Evolutionary conservation across 23 tunicate genomes (phyloP), one percentile per base, ranked within the genome.

Genomic region (Halocynthia aurantium): DNA sequence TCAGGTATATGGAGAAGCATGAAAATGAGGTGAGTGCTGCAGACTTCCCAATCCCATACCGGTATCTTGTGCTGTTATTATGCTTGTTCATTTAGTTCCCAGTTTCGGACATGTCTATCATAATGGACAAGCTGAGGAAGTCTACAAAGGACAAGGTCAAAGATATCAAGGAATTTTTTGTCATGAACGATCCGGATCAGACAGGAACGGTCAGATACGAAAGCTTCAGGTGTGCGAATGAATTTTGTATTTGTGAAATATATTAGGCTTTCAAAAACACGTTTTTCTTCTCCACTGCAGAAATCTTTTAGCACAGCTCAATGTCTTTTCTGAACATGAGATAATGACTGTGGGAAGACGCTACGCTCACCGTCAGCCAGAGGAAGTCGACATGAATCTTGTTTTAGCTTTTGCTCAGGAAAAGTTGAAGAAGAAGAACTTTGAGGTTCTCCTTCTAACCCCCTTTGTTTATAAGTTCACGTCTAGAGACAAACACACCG

Each of bases 1-100:
- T 92, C 92, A 73, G 98, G 10, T 92, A 92, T 78, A 82, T 92
- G 98, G 98, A 92, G 67, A 68, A 82, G 44, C 92, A 92, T 49
- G 55, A 70, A 4, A 77, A 92, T 50, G 88, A 92, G 98, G 98
- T 92, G 55, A 11, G 55, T 44, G 75, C 49, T 68, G 22, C 21
- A 68, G 17, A 68, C 72, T 68, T 17, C 22, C 2, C 13, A 68
- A n/a, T 17, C 50, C 69, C 0, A 15, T 58, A 58, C 64, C 4
- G 17, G 1, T 58, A 58, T 15, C 17, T 58, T n/a, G 64, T n/a
- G 15, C 17, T 58, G 15, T 58, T 58, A 58, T n/a, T 58, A 58
- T 60, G n/a, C 64, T 60, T 15, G 64, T 17, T 60, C 64, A 50
- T 61, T 61, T 62, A 90, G 97, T 90, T 85, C 68, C 97, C 97